These are phyloP conservation scores for Reticulitermes speratus DNA, from an alignment of 1,140 invertebrate species.

Conservation along the genomic window DNA sequence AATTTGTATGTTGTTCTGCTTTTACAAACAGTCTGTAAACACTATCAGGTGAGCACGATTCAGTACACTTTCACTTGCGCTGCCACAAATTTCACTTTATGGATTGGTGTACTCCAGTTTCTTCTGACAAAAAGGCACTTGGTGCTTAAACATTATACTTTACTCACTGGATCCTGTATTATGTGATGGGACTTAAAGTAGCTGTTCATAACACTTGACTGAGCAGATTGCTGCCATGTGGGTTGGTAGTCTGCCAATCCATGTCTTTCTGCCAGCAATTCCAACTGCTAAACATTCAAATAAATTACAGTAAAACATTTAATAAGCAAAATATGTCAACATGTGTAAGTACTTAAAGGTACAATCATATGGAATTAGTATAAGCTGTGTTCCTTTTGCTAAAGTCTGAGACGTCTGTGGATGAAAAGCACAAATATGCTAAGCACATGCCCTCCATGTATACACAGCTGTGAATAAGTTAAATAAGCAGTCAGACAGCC, in stretches of 20 bases:
- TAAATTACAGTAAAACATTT: slow-evolving; percentile 28
- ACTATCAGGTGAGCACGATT: too few relatives aligned
- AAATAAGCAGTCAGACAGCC: too few relatives aligned
- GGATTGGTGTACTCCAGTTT: too few relatives aligned
- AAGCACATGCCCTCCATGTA: too few relatives aligned
- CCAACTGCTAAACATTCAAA: slow-evolving; percentile 60
- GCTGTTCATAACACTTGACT: slow-evolving; percentile 44
- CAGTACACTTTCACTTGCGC: too few relatives aligned
- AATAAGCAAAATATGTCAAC: slow-evolving; percentile 26
- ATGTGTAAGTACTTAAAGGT: neutral
- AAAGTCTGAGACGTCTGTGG: slow-evolving; percentile 24
- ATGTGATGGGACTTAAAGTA: slow-evolving; percentile 40
- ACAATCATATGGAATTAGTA: neutral
- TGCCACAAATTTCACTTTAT: too few relatives aligned
- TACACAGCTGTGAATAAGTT: too few relatives aligned
- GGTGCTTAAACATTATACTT: neutral
- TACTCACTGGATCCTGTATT: slow-evolving; percentile 17
- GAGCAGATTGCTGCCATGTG: slow-evolving; percentile 51
- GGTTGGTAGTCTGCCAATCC: slow-evolving; percentile 63
- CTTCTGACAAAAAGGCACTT: too few relatives aligned
- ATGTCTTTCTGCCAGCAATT: slow-evolving; percentile 67
- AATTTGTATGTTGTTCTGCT: too few relatives aligned
- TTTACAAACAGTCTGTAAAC: too few relatives aligned
- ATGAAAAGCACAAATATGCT: neutral
- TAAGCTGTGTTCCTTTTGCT: neutral